Conservation (phyloP, 2,797 vertebrate species). For the Erithacus rubecula region DNA sequence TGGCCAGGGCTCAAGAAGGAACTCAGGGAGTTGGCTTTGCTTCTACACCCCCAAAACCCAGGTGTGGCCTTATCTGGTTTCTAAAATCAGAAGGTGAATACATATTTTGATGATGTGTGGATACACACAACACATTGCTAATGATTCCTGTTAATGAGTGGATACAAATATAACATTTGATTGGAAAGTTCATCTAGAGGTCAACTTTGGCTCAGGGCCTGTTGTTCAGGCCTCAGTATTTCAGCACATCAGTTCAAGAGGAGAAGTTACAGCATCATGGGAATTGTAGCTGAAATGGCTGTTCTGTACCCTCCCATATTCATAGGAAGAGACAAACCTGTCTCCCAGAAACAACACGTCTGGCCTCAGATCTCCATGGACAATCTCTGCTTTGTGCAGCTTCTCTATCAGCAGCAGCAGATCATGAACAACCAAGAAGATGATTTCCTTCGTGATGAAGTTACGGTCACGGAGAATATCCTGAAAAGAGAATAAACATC, state of each 20-base stretch:
- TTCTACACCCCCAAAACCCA: not conserved
- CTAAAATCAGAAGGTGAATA: not conserved
- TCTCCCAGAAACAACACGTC: constrained; percentile 76
- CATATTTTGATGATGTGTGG: not conserved
- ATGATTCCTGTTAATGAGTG: not conserved
- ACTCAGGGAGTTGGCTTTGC: not conserved
- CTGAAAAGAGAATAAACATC: constrained; percentile 52
- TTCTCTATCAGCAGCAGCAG: constrained; percentile 75
- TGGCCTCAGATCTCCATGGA: constrained; percentile 77
- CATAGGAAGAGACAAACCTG: constrained; percentile 63
- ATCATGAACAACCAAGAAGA: constrained; percentile 68
- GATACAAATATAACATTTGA: not conserved
- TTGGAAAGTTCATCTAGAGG: not conserved
- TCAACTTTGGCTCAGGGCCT: not conserved
- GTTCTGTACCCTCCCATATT: not conserved
- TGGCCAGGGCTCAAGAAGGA: not conserved
- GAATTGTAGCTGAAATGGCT: not conserved
- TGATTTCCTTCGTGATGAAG: constrained; percentile 52
- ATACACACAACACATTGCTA: not conserved
- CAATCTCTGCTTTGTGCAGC: constrained; percentile 76
- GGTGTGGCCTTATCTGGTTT: not conserved
- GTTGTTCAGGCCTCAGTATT: not conserved
- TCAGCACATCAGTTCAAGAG: not conserved
- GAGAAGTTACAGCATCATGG: not conserved
- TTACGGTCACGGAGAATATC: constrained; percentile 67